These are phyloP conservation scores for Diplodus sargus DNA, from an alignment of 2,797 vertebrate genomes.

Conservation along the genomic window DNA sequence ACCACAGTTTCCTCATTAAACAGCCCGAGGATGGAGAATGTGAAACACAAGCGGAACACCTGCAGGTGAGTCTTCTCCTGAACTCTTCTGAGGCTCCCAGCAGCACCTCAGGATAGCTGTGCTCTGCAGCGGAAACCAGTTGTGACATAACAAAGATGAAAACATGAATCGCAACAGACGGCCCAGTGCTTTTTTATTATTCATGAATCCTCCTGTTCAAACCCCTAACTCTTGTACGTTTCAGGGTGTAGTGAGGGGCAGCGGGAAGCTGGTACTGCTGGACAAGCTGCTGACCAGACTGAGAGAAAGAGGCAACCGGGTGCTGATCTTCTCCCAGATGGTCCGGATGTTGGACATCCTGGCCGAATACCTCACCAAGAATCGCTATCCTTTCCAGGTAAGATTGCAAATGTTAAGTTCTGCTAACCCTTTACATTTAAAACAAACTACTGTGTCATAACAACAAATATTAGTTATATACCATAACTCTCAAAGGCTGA, in stretches of 20 bases:
- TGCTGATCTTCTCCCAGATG: constrained; percentile 99
- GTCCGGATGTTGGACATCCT: constrained; percentile 99
- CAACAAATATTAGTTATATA: too few relatives aligned
- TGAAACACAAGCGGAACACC: constrained; percentile 86
- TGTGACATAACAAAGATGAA: constrained; percentile 21
- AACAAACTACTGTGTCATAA: too few relatives aligned
- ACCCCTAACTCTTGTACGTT: not conserved
- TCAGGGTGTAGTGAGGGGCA: constrained; percentile 92
- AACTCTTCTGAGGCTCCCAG: constrained; percentile 36
- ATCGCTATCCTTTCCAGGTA: constrained; percentile 98
- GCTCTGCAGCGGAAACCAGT: constrained; percentile 13
- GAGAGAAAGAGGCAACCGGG: constrained; percentile 93
- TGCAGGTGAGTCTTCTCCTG: constrained; percentile 84
- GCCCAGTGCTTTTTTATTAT: not conserved
- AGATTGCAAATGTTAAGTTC: not conserved
- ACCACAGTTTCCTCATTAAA: constrained; percentile 96
- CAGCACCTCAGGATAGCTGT: constrained; percentile 39
- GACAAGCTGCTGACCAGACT: constrained; percentile 97
- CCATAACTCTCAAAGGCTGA: too few relatives aligned
- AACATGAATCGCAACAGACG: not conserved
- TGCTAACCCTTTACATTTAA: too few relatives aligned
- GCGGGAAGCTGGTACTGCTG: constrained; percentile 96
- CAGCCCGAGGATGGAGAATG: constrained; percentile 89
- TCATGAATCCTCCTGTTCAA: not conserved
- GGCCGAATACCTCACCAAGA: constrained; percentile 95